phyloP scores from a whole-genome alignment of 2,888 invertebrate species.

The Hydrotaea cyrtoneurina region DNA sequence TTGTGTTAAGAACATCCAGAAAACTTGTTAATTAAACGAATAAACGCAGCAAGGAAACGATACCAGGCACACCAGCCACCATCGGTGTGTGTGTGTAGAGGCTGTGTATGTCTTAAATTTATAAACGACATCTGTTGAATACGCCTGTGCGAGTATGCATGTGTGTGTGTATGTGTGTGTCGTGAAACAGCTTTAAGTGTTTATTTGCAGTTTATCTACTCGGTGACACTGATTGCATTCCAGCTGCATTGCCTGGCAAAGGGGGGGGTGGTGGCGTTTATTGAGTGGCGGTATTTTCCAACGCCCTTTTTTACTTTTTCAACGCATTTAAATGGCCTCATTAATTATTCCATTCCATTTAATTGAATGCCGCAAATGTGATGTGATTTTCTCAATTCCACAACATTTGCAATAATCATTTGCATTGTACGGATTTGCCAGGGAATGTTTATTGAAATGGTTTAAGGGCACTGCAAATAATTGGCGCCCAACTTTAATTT shows the following conservation, averaged over 20 bases:
- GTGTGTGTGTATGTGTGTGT: too few species aligned
- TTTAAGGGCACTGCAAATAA: too few species aligned
- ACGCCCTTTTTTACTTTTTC: not conserved
- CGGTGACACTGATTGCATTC: not conserved
- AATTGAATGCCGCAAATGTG: slow-evolving; percentile 1
- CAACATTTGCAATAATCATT: too few species aligned
- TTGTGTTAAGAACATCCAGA: slow-evolving; percentile 24
- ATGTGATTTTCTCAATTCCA: not conserved
- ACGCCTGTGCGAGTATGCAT: too few species aligned
- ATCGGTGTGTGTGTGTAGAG: not conserved
- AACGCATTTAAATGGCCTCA: not conserved
- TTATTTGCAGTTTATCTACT: not conserved
- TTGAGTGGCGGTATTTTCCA: not conserved
- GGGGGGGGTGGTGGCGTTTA: too few species aligned
- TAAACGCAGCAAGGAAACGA: not conserved
- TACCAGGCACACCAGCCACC: not conserved
- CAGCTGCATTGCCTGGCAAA: not conserved
- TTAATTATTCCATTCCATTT: slow-evolving; percentile 7
- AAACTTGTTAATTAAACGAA: slow-evolving; percentile 57
- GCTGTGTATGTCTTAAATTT: not conserved
- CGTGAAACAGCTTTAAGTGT: not conserved
- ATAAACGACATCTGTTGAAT: not conserved
- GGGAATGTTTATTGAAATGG: too few species aligned
- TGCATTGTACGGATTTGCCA: too few species aligned
- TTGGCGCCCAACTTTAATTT: too few species aligned